Evolutionary conservation across 2,113 vertebrate genomes (phyloP).

Genomic region (Collichthys lucidus): DNA sequence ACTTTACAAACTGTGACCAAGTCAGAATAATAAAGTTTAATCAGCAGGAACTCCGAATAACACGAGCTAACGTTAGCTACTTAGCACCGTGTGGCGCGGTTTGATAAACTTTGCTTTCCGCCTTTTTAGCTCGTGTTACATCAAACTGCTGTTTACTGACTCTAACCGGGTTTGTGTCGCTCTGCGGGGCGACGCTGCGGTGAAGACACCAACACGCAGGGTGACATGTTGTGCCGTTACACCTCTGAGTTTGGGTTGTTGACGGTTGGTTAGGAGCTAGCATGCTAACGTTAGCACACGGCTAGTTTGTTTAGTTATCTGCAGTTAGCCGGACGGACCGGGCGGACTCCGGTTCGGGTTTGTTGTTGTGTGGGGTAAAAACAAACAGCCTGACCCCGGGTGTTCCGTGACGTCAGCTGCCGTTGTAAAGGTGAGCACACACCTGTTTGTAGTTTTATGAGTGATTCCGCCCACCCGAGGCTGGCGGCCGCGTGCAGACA

Average conservation of each 20-base stretch:
- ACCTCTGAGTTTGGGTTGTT: constrained; percentile 9
- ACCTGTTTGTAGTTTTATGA: constrained; percentile 30
- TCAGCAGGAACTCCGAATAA: background rate
- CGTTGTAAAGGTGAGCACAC: constrained; percentile 1
- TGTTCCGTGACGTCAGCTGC: background rate
- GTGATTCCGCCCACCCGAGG: constrained; percentile 8
- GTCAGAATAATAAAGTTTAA: background rate
- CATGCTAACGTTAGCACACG: background rate
- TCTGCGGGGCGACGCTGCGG: background rate
- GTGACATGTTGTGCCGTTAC: background rate
- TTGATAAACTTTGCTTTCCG: background rate
- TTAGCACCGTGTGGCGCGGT: background rate
- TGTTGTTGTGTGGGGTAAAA: no score
- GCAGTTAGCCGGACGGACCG: background rate
- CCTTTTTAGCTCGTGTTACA: rapidly evolving
- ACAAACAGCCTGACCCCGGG: background rate
- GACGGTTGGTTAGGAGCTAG: constrained; percentile 4
- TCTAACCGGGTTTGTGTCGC: no score
- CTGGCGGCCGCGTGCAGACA: background rate
- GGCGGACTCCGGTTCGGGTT: background rate
- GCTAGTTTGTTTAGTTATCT: background rate
- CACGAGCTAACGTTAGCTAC: background rate
- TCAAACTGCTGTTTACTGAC: background rate
- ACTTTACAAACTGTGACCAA: background rate
- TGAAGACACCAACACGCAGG: rapidly evolving